Base-by-base conservation (phyloP, 2,888 invertebrate genomes). In the Drosophila suboccidentalis region DNA sequence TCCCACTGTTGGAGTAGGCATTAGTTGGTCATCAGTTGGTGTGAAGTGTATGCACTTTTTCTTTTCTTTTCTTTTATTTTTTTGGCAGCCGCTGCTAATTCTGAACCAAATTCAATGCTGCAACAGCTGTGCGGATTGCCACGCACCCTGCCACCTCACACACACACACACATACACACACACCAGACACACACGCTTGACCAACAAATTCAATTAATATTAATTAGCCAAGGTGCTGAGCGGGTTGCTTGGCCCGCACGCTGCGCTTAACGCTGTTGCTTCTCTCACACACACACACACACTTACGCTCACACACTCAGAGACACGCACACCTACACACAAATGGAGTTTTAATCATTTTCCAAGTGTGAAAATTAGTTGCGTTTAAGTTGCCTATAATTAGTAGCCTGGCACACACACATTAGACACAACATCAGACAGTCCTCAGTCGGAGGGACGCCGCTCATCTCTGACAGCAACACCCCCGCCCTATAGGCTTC, bases 301-400 rank as follows among this genome's bases (percentile, higher is more conserved):
- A 91, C 4, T 22, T 22, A 22, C 26, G 6, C 6, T 6, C 26
- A 8, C 26, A 66, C 34, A 32, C 36, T 50, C 34, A 57, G 72
- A 87, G 82, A 82, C 78, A 53, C 50, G 39, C 55, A 71, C 32
- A 34, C 34, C 49, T 63, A 36, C 41, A 51, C 38, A 71, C 82
- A 91, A 92, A 92, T 92, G 91, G 89, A 80, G 90, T 92, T 92
- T 92, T 92, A 92, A 92, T 92, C 87, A 91, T 91, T 91, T 87
- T 83, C 85, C 83, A 88, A 90, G 89, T 89, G 89, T 87, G 88
- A 89, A 86, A 87, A 89, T 87, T 90, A 87, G 90, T 80, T 88
- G 90, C 84, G 87, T 90, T 85, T 90, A 85, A 88, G 84, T 83
- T 85, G 87, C 67, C 90, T 82, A 90, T 85, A 85, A 85, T 85